Evolutionary conservation across 2,888 invertebrate species (phyloP).

Genomic region (Drosophila tanythrix): DNA sequence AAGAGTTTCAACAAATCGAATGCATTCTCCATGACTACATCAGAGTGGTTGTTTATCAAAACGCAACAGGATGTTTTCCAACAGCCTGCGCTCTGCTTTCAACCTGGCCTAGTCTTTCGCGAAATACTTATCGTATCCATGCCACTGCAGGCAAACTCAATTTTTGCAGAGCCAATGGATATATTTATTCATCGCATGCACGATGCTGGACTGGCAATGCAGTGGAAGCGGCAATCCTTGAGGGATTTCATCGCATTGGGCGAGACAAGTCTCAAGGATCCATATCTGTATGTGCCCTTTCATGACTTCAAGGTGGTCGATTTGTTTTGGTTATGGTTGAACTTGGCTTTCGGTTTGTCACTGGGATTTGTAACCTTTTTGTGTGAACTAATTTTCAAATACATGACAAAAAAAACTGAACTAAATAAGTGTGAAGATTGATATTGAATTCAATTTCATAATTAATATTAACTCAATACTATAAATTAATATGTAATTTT

Average conservation of each 20-base stretch:
- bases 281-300: slow-evolving; percentile 37
- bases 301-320: slow-evolving; percentile 60
- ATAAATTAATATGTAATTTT: neutral
- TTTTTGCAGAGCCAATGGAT: slow-evolving; percentile 53
- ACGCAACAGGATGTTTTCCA: slow-evolving; percentile 54
- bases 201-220: slow-evolving; percentile 36
- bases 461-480: neutral
- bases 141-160: slow-evolving; percentile 59
- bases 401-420: neutral
- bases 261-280: slow-evolving; percentile 44
- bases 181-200: slow-evolving; percentile 41
- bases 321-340: slow-evolving; percentile 54
- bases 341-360: slow-evolving; percentile 7
- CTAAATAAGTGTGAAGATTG: neutral
- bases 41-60: slow-evolving; percentile 45
- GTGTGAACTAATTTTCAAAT: slow-evolving; percentile 30
- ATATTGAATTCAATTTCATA: neutral
- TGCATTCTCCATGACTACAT: slow-evolving; percentile 38
- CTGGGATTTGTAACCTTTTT: slow-evolving; percentile 36
- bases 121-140: slow-evolving; percentile 31
- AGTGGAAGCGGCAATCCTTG: slow-evolving; percentile 52
- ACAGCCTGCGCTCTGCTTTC: slow-evolving; percentile 41
- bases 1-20: slow-evolving; percentile 31
- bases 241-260: slow-evolving; percentile 41
- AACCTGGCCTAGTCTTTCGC: slow-evolving; percentile 29